These are phyloP conservation scores for Ctenosaura bakeri DNA, from an alignment of 2,797 vertebrate species.

Conservation along the genomic window DNA sequence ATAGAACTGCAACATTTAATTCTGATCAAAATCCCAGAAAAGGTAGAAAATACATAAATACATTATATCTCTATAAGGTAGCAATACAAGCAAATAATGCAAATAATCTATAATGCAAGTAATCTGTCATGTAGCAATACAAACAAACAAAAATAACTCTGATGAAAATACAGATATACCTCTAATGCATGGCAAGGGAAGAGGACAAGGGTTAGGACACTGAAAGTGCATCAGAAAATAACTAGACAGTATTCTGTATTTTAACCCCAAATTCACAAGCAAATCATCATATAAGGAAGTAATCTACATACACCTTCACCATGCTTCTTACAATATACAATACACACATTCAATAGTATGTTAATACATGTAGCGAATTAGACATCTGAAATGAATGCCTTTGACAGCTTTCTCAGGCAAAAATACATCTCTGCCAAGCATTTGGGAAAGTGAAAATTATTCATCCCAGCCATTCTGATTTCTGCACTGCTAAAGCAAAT, in stretches of 20 bases:
- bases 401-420: background rate
- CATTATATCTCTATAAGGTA: background rate
- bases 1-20: background rate
- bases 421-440: background rate
- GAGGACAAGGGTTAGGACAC: background rate
- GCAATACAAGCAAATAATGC: background rate
- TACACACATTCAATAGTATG: background rate
- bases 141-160: background rate
- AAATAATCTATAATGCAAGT: too few relatives aligned
- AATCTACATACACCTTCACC: background rate
- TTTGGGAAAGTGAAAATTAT: background rate
- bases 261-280: background rate
- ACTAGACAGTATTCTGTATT: background rate
- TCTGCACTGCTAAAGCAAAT: background rate
- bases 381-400: background rate
- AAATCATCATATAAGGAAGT: background rate
- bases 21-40: background rate
- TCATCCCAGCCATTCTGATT: background rate
- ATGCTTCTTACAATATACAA: slow-evolving; percentile 3
- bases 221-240: background rate
- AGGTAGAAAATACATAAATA: background rate
- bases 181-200: background rate
- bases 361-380: background rate
- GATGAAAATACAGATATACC: background rate
- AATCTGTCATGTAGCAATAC: too few relatives aligned